Conservation (phyloP, 2,888 invertebrate genomes). For the Crocallis elinguaria region DNA sequence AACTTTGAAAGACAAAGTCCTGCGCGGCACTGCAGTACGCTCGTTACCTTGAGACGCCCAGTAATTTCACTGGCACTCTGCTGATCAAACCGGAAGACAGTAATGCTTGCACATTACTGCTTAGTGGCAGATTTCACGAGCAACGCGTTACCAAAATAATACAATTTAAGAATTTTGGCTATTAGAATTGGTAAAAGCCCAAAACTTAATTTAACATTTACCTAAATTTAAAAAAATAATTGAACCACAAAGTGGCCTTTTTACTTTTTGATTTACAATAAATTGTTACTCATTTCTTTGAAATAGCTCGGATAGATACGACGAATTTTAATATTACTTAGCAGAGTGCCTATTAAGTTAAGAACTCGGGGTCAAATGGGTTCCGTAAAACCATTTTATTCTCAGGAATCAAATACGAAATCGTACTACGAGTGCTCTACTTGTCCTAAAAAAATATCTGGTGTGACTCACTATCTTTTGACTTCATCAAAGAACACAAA, state of each 20-base stretch:
- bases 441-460: constrained; percentile 24
- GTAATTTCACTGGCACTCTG: no score
- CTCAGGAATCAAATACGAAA: constrained; percentile 13
- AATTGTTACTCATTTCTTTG: not conserved
- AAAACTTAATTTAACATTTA: no score
- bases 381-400: constrained; percentile 26
- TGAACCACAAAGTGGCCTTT: not conserved
- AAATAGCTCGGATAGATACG: not conserved
- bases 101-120: no score
- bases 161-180: no score
- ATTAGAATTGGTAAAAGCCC: no score
- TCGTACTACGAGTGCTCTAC: constrained; percentile 8
- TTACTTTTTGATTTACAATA: constrained; percentile 2
- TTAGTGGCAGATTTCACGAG: no score
- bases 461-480: constrained; percentile 41
- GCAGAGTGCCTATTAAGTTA: not conserved
- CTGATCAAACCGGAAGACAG: no score
- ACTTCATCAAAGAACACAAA: constrained; percentile 50
- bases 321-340: constrained; percentile 2
- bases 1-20: no score
- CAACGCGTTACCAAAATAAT: no score
- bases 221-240: no score
- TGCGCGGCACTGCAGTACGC: no score
- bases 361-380: constrained; percentile 20
- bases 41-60: no score